phyloP scores from a whole-genome alignment of 2,888 invertebrate genomes.

The Orchesella flavescens region DNA sequence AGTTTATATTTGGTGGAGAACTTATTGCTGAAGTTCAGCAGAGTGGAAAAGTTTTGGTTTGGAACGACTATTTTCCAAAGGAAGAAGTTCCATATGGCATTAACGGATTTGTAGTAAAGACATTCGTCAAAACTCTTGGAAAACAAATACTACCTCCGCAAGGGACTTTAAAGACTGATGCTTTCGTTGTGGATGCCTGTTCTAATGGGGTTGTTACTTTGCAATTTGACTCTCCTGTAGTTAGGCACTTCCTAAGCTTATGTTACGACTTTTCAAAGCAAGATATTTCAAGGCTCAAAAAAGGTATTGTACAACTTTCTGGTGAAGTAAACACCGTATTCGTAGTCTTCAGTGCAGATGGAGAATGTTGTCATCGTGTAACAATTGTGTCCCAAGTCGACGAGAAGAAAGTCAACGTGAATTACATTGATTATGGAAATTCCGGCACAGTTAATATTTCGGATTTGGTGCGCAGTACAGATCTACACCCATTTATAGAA shows the following conservation, averaged over 20 bases:
- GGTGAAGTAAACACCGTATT: too few species aligned
- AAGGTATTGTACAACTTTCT: too few species aligned
- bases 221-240: background rate
- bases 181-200: conserved; percentile 12
- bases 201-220: background rate
- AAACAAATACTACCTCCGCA: background rate
- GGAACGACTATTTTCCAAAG: conserved; percentile 25
- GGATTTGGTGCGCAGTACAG: conserved; percentile 4
- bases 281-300: too few species aligned
- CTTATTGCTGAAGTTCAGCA: conserved; percentile 29
- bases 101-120: conserved; percentile 29
- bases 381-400: background rate
- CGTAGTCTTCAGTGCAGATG: too few species aligned
- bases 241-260: conserved; percentile 8
- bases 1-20: conserved; percentile 15
- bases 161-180: background rate
- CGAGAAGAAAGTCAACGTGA: background rate
- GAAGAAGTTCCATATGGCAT: conserved; percentile 35
- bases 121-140: background rate
- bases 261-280: too few species aligned
- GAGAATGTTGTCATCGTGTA: conserved; percentile 27
- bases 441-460: background rate
- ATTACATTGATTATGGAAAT: conserved; percentile 44
- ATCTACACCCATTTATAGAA: conserved; percentile 5
- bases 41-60: conserved; percentile 27